A percentile compares a stretch with the other conserved stretches of the same genome.
Evolutionary conservation across 2,113 vertebrate species (phyloP).

Genomic region (Corythornis madagascariensis): DNA sequence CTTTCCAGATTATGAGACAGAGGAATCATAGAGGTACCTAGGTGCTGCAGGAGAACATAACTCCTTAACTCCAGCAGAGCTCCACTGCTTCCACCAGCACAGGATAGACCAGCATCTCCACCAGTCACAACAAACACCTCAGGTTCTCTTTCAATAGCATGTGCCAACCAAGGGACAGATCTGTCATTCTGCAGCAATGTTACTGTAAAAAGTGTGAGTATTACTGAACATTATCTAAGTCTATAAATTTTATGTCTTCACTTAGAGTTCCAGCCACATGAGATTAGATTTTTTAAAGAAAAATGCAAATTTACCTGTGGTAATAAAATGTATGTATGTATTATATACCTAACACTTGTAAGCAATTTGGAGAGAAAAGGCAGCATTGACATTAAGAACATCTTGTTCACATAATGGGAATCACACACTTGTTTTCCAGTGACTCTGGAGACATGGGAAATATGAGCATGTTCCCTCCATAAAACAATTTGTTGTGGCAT

Average conservation of each 20-base stretch:
- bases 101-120: background rate
- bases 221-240: background rate
- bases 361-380: background rate
- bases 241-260: background rate
- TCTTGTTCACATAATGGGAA: constrained; percentile 46
- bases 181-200: background rate
- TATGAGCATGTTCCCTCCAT: background rate
- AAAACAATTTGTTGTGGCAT: constrained; percentile 50
- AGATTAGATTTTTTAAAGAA: background rate
- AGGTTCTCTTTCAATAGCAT: background rate
- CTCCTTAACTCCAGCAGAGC: background rate
- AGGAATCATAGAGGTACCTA: background rate
- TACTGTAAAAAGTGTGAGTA: background rate
- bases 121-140: background rate
- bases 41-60: background rate
- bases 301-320: background rate
- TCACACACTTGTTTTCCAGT: background rate
- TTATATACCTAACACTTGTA: background rate
- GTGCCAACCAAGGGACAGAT: background rate
- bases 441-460: constrained; percentile 40
- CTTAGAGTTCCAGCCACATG: background rate
- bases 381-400: background rate
- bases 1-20: background rate
- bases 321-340: background rate
- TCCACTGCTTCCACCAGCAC: background rate